Evolutionary conservation across 2,113 vertebrate genomes (phyloP).

Genomic region (Hydrolagus affinis): DNA sequence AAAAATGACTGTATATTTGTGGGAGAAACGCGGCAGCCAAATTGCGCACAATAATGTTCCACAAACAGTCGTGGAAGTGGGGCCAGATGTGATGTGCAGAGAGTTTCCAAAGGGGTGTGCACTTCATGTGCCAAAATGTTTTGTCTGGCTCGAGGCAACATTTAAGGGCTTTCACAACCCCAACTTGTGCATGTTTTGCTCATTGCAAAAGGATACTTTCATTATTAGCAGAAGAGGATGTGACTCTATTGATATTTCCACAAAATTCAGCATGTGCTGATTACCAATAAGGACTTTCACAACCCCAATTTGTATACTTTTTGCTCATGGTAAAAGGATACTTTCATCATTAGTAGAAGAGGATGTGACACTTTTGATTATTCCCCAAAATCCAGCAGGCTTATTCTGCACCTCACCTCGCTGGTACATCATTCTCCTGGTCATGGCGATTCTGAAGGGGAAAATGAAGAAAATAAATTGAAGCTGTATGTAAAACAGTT

Average conservation of each 20-base stretch:
- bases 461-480: not conserved
- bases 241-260: slow-evolving; percentile 97
- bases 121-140: not conserved
- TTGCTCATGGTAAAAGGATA: slow-evolving; percentile 64
- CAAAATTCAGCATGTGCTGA: slow-evolving; percentile 74
- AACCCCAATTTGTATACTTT: no score
- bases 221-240: slow-evolving; percentile 72
- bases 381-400: slow-evolving; percentile 89
- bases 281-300: no score
- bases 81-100: no score
- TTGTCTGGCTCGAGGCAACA: not conserved
- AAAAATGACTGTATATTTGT: no score
- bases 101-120: not conserved
- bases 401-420: slow-evolving; percentile 88
- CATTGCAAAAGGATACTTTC: slow-evolving; percentile 81
- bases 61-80: no score
- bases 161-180: no score
- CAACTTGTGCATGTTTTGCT: not conserved
- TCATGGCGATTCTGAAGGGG: slow-evolving; percentile 79
- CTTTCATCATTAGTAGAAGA: slow-evolving; percentile 81
- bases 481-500: no score
- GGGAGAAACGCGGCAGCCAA: no score
- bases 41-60: no score
- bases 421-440: slow-evolving; percentile 89
- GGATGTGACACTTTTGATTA: slow-evolving; percentile 96